Evolutionary conservation across 2,888 invertebrate species (phyloP).

Genomic region (Metalampra italica): DNA sequence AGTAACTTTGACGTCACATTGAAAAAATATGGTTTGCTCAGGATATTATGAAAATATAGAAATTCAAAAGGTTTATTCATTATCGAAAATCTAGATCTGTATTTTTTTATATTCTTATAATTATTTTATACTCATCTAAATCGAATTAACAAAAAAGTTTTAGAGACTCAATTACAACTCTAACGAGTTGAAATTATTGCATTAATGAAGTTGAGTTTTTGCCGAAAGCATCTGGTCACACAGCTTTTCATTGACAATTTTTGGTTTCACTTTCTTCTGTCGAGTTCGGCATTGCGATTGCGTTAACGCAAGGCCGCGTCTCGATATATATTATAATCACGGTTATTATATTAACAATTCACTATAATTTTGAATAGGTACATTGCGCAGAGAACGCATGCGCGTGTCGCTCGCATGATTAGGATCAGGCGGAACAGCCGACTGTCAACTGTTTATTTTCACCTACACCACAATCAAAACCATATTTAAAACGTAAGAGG

Average conservation of each 20-base stretch:
- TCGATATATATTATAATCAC: conserved; percentile 34
- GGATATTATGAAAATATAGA: too few species aligned
- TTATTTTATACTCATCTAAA: too few species aligned
- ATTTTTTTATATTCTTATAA: too few species aligned
- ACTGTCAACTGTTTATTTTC: conserved; percentile 49
- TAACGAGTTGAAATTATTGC: too few species aligned
- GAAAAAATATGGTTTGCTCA: too few species aligned
- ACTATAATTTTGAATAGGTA: conserved; percentile 43
- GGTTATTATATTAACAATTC: conserved; percentile 40
- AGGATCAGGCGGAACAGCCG: conserved; percentile 35
- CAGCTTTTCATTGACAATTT: conserved; percentile 18
- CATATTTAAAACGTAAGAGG: too few species aligned
- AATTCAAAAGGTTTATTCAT: too few species aligned
- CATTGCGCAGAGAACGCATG: conserved; percentile 20
- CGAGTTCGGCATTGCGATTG: not conserved
- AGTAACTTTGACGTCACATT: too few species aligned
- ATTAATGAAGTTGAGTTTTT: too few species aligned
- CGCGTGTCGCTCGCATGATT: conserved; percentile 27
- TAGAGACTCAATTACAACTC: too few species aligned
- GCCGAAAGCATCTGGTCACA: not conserved
- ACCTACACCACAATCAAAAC: conserved; percentile 8
- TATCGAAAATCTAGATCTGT: too few species aligned
- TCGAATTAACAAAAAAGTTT: too few species aligned
- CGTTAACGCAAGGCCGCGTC: conserved; percentile 38
- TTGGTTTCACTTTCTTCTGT: conserved; percentile 61